A percentile compares a stretch with the other conserved stretches of the same genome.
Conservation (phyloP, 1,140 invertebrate genomes). For the Thaumetopoea pityocampa region DNA sequence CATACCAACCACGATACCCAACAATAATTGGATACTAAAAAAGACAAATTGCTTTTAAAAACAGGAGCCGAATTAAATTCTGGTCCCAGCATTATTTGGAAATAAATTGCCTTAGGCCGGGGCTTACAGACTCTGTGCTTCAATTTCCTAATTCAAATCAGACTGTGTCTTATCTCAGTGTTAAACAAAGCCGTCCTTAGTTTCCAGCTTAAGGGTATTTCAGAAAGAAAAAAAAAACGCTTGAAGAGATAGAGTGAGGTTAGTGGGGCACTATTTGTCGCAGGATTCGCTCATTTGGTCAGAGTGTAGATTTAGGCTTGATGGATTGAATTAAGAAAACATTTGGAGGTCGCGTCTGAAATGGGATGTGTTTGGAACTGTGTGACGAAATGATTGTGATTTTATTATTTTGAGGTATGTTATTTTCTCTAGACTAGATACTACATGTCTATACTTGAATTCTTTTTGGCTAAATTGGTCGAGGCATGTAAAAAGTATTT, state of each 20-base stretch:
- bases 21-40: conserved; percentile 6
- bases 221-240: conserved; percentile 10
- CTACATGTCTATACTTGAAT: no score
- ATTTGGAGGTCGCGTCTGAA: no score
- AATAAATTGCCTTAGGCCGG: conserved; percentile 34
- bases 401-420: no score
- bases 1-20: neutral
- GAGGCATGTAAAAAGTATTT: no score
- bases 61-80: conserved; percentile 25
- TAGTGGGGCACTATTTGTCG: conserved; percentile 26
- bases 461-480: no score
- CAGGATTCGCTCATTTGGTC: conserved; percentile 23
- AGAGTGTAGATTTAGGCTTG: conserved; percentile 20
- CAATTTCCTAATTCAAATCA: conserved; percentile 49
- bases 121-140: conserved; percentile 21
- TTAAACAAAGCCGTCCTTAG: conserved; percentile 30
- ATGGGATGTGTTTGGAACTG: no score
- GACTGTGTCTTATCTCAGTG: conserved; percentile 25
- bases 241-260: conserved; percentile 24
- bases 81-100: conserved; percentile 31
- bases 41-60: conserved; percentile 4
- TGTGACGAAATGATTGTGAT: no score
- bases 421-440: no score
- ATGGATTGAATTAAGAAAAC: conserved; percentile 24
- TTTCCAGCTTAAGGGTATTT: conserved; percentile 10